These are phyloP conservation scores for Drosophila varians DNA, from an alignment of 1,140 invertebrate species.

Conservation along the genomic window DNA sequence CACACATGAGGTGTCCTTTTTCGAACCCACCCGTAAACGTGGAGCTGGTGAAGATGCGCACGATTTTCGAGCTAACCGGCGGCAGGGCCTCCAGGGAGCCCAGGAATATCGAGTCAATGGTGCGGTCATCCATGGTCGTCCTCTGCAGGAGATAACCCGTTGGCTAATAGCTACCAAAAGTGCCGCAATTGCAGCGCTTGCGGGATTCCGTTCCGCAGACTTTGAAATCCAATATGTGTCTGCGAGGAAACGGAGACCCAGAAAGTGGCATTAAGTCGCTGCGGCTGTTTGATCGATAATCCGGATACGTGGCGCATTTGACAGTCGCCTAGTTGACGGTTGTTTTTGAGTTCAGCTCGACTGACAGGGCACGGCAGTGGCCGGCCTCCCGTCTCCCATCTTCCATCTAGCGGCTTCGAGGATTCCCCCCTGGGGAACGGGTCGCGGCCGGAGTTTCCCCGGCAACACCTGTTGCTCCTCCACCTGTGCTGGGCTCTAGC, in stretches of 20 bases:
- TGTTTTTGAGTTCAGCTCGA: constrained; percentile 71
- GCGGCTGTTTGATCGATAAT: constrained; percentile 77
- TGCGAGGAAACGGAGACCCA: constrained; percentile 64
- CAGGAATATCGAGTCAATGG: constrained; percentile 94
- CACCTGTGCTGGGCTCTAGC: constrained; percentile 8
- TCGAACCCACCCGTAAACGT: constrained; percentile 95
- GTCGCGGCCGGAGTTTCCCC: constrained; percentile 8
- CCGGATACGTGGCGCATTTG: constrained; percentile 71
- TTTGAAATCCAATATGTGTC: constrained; percentile 74
- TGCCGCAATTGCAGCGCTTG: constrained; percentile 25
- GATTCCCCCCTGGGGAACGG: background rate
- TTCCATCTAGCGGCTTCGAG: background rate
- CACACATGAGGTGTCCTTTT: background rate
- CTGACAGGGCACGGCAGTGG: constrained; percentile 40
- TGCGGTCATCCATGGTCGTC: constrained; percentile 92
- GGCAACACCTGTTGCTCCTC: constrained; percentile 51
- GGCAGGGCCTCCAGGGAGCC: constrained; percentile 95
- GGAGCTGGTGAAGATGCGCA: constrained; percentile 98
- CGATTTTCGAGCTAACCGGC: constrained; percentile 98
- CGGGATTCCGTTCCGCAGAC: constrained; percentile 34
- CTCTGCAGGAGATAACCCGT: constrained; percentile 6
- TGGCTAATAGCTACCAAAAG: constrained; percentile 4
- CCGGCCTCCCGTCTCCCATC: background rate
- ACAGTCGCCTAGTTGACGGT: constrained; percentile 80
- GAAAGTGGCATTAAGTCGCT: constrained; percentile 67